These are phyloP conservation scores for Gallinago solitaria DNA, from an alignment of 2,797 vertebrate species.

Conservation along the genomic window DNA sequence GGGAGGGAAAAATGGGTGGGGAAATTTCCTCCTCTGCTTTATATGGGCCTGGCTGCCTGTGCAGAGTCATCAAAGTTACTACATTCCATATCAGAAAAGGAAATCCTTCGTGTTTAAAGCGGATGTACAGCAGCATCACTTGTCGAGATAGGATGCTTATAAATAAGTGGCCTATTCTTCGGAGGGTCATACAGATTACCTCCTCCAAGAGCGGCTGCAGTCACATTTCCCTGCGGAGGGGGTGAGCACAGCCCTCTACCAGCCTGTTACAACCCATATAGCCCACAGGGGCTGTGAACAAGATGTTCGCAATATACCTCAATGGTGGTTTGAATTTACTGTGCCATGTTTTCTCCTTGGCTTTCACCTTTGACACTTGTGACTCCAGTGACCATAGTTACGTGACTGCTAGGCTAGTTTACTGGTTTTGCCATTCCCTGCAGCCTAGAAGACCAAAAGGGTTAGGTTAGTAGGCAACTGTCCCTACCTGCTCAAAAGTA, in stretches of 20 bases:
- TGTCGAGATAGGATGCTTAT: slow-evolving; percentile 40
- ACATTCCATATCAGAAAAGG: slow-evolving; percentile 55
- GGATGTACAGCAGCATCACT: slow-evolving; percentile 49
- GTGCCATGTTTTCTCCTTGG: not conserved
- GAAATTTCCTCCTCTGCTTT: slow-evolving; percentile 60
- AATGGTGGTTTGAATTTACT: not conserved
- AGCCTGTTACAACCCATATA: not conserved
- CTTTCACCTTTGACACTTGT: not conserved
- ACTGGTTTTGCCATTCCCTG: not conserved
- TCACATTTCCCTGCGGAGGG: not conserved
- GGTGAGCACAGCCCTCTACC: not conserved
- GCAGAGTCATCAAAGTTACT: slow-evolving; percentile 35
- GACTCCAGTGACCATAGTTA: not conserved
- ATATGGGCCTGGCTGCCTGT: slow-evolving; percentile 21
- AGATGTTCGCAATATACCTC: not conserved
- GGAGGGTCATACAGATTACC: not conserved
- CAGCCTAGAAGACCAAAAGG: not conserved
- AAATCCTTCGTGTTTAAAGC: slow-evolving; percentile 53
- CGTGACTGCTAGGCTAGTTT: not conserved
- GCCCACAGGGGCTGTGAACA: not conserved
- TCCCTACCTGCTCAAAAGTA: not conserved
- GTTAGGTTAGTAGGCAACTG: not conserved
- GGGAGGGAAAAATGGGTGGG: slow-evolving; percentile 37
- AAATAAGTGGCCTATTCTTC: slow-evolving; percentile 30
- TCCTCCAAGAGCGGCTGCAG: not conserved